Evolutionary conservation across 2,888 invertebrate species (phyloP).

Genomic region (Tromatobia lineatoria): DNA sequence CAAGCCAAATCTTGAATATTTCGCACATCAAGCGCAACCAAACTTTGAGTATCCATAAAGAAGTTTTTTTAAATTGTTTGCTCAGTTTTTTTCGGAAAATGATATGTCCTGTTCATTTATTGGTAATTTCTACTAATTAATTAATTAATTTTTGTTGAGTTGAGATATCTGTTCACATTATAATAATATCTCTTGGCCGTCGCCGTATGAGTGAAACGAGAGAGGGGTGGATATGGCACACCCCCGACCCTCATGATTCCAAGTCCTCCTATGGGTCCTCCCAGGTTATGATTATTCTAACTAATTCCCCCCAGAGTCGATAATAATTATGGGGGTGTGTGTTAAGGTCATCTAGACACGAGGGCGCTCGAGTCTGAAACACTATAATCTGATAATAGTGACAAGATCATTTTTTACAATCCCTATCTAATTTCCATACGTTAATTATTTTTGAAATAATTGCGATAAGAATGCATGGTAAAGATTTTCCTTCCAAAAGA

Average conservation of each 20-base stretch:
- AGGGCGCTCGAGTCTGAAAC: too few species aligned
- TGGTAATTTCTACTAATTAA: background rate
- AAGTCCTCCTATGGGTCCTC: too few species aligned
- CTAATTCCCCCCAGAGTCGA: too few species aligned
- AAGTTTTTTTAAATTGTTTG: background rate
- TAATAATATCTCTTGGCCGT: too few species aligned
- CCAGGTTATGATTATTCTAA: too few species aligned
- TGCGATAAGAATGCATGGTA: background rate
- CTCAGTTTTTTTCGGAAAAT: background rate
- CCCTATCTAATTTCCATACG: background rate
- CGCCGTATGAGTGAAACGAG: too few species aligned
- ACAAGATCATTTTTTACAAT: background rate
- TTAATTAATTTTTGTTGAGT: too few species aligned
- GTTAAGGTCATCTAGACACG: too few species aligned
- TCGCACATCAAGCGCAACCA: background rate
- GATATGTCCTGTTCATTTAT: background rate
- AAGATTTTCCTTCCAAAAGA: background rate
- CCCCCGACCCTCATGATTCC: too few species aligned
- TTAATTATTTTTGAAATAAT: background rate
- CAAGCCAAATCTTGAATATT: background rate
- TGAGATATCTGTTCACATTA: background rate
- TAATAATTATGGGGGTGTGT: too few species aligned
- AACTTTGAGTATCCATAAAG: slow-evolving; percentile 6
- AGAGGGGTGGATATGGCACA: too few species aligned
- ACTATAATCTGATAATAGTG: background rate